Percentiles rank a stretch among this genome's conserved stretches.
Conservation (phyloP, 2,888 invertebrate species). For the Aethes cnicana region DNA sequence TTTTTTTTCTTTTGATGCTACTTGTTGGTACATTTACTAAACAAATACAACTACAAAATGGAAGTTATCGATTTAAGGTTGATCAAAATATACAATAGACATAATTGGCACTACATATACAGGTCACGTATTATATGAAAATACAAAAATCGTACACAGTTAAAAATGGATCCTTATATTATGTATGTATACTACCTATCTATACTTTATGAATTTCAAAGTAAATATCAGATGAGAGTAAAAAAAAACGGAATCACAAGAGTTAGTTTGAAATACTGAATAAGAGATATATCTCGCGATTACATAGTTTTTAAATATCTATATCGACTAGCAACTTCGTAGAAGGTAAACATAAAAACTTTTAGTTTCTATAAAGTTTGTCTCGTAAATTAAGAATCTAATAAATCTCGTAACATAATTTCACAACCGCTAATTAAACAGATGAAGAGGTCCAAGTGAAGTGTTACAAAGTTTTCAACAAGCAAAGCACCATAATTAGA, state of each 20-base stretch:
- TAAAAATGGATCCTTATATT: conserved; percentile 34
- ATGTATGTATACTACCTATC: conserved; percentile 27
- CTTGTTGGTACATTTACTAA: conserved; percentile 24
- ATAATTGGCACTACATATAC: conserved; percentile 77
- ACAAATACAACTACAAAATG: conserved; percentile 46
- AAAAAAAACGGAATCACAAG: conserved; percentile 16
- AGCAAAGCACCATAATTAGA: conserved; percentile 64
- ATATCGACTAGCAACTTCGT: conserved; percentile 60
- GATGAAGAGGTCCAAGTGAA: conserved; percentile 45
- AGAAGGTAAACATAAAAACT: conserved; percentile 36
- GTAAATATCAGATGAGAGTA: conserved; percentile 4
- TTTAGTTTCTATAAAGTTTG: conserved; percentile 42
- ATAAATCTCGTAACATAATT: conserved; percentile 63
- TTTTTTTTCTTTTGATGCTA: conserved; percentile 9
- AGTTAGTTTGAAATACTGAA: conserved; percentile 19
- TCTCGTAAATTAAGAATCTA: conserved; percentile 52
- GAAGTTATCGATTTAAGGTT: conserved; percentile 51
- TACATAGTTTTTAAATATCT: conserved; percentile 35
- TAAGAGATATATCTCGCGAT: conserved; percentile 18
- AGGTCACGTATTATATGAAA: conserved; percentile 72
- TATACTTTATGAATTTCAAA: conserved; percentile 20
- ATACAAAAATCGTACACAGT: conserved; percentile 58
- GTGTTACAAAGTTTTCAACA: conserved; percentile 48
- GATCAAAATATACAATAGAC: conserved; percentile 55
- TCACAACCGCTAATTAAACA: conserved; percentile 70